Base-by-base conservation (phyloP, 2,888 invertebrate genomes). In the Ectemnius lituratus region DNA sequence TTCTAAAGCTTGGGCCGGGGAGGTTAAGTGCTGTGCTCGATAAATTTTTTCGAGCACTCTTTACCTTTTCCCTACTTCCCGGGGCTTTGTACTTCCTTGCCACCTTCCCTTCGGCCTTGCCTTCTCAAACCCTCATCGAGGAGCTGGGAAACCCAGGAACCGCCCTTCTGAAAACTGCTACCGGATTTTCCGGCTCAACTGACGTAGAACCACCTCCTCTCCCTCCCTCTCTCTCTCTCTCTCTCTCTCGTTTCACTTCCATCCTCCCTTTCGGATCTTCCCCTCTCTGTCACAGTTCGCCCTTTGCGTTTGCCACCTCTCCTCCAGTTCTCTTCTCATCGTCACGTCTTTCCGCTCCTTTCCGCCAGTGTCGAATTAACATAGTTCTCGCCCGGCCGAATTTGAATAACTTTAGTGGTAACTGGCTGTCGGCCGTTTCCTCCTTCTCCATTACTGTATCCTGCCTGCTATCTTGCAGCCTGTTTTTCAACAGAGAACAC, bases 111-210 rank as follows among this genome's bases (percentile, higher is more conserved):
- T 70, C 63, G 61, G 37, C 67, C 67, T 74, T 73, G 58, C 78
- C 71, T 78, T 81, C 37, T 73, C 77, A 62, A n/a, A 75, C 79
- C 79, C 82, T 68, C 66, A 74, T 75, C 73, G 79, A 73, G 77
- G 52, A 37, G 67, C 49, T 56, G 64, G 62, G 65, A 66, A 79
- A 72, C 78, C 72, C 78, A 47, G 67, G 78, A 59, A 71, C 76
- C 68, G 69, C 77, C 77, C 76, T 37, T 37, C 80, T 77, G 82
- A 80, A 82, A 82, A 82, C 81, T 82, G 81, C 76, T 75, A 75
- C 81, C 75, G 77, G 83, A 82, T 82, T 83, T 82, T 82, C 83
- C 83, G 70, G 67, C 77, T 83, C 78, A 70, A 70, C 78, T 83
- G 72, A 79, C 79, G 67, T 75, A 28, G 58, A 64, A 62, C 68